These are phyloP conservation scores for Lacanobia oleracea DNA, from an alignment of 2,888 invertebrate genomes.

Conservation along the genomic window DNA sequence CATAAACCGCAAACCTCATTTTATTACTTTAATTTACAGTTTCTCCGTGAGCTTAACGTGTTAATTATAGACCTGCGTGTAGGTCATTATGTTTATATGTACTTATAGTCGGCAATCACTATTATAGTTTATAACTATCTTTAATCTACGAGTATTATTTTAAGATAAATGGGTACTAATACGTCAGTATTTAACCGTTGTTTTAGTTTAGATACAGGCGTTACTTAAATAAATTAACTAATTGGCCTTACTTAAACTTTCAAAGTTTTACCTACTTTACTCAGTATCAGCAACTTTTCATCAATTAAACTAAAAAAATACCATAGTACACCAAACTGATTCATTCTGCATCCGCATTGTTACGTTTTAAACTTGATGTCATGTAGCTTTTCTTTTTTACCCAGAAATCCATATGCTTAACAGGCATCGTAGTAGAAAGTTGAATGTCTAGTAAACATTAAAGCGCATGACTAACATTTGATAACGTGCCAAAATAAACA, in stretches of 20 bases:
- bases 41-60: constrained; percentile 8
- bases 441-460: constrained; percentile 54
- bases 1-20: constrained; percentile 27
- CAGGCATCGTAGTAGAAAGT: constrained; percentile 63
- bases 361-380: constrained; percentile 8
- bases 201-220: not conserved
- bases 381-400: constrained; percentile 32
- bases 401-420: constrained; percentile 23
- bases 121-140: not conserved
- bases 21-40: constrained; percentile 48
- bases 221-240: not conserved
- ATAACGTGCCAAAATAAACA: constrained; percentile 63
- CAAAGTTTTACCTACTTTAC: not conserved
- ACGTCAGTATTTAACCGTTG: not conserved
- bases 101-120: not conserved
- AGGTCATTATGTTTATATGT: constrained; percentile 22
- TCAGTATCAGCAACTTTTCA: not conserved
- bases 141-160: not conserved
- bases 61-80: constrained; percentile 11
- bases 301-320: not conserved
- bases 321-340: not conserved
- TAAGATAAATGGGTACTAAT: not conserved
- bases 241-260: not conserved
- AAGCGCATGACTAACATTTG: constrained; percentile 58
- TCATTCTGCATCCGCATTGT: constrained; percentile 12